Evolutionary conservation across 2,113 vertebrate species (phyloP).

Genomic region (Columba janthina): DNA sequence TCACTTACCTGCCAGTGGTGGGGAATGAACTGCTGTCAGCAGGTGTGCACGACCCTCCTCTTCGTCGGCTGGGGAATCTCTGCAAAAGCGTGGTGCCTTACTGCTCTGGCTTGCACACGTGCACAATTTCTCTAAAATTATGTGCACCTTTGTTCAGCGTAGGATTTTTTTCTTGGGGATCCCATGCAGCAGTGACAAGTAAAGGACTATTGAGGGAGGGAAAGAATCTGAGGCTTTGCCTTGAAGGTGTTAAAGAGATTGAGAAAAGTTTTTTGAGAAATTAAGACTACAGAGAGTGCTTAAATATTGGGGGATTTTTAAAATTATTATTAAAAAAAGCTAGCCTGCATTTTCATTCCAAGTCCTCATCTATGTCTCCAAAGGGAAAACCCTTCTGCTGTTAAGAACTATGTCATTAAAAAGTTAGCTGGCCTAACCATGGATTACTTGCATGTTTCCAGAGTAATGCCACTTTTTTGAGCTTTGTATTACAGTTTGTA

Average conservation of each 20-base stretch:
- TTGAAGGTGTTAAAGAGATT: neutral
- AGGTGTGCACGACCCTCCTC: neutral
- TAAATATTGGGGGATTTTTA: neutral
- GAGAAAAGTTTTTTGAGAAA: neutral
- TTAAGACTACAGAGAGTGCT: neutral
- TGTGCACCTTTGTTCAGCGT: neutral
- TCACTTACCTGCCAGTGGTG: neutral
- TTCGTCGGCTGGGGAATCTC: neutral
- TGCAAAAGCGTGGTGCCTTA: neutral
- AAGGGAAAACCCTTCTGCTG: neutral
- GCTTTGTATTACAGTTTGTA: neutral
- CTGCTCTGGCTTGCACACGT: neutral
- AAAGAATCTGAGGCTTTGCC: neutral
- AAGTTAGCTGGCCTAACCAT: neutral
- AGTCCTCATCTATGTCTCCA: neutral
- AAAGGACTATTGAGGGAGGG: neutral
- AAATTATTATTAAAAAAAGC: neutral
- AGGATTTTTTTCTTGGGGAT: neutral
- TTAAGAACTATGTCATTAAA: constrained; percentile 18
- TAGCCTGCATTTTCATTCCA: neutral
- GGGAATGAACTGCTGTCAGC: constrained; percentile 22
- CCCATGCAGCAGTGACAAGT: neutral
- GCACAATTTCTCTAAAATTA: neutral
- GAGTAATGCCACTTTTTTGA: constrained; percentile 34
- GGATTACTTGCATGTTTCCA: constrained; percentile 27